phyloP scores from a whole-genome alignment of 2,113 vertebrate species.

The Megaleporinus macrocephalus region DNA sequence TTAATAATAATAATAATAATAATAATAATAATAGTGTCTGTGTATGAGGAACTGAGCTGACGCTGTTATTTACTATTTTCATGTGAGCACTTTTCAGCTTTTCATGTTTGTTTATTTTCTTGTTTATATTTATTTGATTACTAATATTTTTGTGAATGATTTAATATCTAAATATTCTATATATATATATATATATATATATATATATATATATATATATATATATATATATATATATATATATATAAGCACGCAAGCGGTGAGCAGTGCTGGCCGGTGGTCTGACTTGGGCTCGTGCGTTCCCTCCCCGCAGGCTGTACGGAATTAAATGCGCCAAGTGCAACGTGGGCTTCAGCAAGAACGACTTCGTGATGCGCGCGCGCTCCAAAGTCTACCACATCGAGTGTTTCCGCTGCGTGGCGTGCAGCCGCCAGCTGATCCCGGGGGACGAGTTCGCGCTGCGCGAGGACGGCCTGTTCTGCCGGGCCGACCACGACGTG shows the following conservation, averaged over 20 bases:
- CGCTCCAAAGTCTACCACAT: constrained; percentile 98
- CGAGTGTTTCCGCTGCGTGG: constrained; percentile 98
- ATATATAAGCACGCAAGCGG: too few species aligned
- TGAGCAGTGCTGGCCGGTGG: too few species aligned
- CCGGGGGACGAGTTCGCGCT: constrained; percentile 97
- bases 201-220: too few species aligned
- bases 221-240: too few species aligned
- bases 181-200: too few species aligned
- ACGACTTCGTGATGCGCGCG: constrained; percentile 98
- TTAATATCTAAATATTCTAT: too few species aligned
- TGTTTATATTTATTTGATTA: too few species aligned
- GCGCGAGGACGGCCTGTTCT: constrained; percentile 95
- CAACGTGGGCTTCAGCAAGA: constrained; percentile 99
- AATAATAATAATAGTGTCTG: not conserved
- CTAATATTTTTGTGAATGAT: too few species aligned
- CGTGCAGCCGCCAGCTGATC: constrained; percentile 97
- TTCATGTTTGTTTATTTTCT: too few species aligned
- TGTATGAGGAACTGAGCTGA: too few species aligned
- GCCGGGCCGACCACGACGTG: constrained; percentile 95
- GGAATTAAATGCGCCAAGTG: constrained; percentile 99
- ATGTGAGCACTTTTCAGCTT: too few species aligned
- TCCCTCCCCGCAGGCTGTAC: constrained; percentile 85
- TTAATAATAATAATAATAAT: not conserved
- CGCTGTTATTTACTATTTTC: too few species aligned
- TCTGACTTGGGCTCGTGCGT: not conserved